phyloP scores from a whole-genome alignment of 2,797 vertebrate species.

The Dallia pectoralis region DNA sequence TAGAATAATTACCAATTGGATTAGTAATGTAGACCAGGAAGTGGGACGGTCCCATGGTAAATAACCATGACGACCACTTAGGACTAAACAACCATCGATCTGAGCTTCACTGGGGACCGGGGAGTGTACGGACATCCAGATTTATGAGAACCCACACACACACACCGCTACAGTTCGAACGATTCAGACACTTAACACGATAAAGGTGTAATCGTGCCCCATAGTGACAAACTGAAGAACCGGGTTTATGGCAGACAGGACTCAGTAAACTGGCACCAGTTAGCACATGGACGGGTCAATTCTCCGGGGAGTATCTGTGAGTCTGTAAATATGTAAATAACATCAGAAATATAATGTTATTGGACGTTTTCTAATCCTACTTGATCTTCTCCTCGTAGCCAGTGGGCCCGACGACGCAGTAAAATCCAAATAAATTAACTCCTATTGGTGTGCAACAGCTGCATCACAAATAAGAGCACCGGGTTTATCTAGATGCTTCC shows the following conservation, averaged over 20 bases:
- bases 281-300: conserved; percentile 29
- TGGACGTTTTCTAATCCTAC: too few relatives aligned
- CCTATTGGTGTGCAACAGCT: conserved; percentile 8
- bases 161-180: conserved; percentile 26
- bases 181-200: conserved; percentile 56
- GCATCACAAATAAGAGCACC: background rate
- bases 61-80: conserved; percentile 71
- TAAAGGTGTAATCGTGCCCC: conserved; percentile 63
- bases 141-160: background rate
- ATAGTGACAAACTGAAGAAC: conserved; percentile 59
- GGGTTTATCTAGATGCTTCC: background rate
- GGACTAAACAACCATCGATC: conserved; percentile 71
- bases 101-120: conserved; percentile 45
- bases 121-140: background rate
- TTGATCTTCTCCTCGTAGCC: conserved; percentile 28
- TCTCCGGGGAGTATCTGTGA: conserved; percentile 20
- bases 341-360: too few relatives aligned
- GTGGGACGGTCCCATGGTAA: conserved; percentile 70
- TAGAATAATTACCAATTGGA: conserved; percentile 70
- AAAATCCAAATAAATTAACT: conserved; percentile 7
- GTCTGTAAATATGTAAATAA: conserved; percentile 11
- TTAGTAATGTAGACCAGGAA: conserved; percentile 62
- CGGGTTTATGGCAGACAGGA: background rate
- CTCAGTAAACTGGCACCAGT: conserved; percentile 22
- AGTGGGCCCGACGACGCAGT: background rate